phyloP scores from a whole-genome alignment of 2,888 invertebrate species.

The Epinotia bilunana region DNA sequence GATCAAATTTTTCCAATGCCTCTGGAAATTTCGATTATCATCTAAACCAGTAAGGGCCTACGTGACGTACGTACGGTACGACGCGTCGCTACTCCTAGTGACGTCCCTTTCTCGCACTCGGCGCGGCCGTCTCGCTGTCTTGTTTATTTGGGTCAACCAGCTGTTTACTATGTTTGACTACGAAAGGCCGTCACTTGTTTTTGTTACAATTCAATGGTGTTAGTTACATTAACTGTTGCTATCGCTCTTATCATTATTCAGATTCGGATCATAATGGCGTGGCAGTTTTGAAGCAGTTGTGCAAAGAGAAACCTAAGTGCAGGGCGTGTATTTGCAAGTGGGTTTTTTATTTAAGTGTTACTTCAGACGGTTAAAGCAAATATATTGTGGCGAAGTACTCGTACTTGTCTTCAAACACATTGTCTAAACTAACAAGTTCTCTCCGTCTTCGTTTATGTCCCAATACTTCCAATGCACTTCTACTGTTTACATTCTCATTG shows the following conservation, averaged over 20 bases:
- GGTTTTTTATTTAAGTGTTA: slow-evolving; percentile 31
- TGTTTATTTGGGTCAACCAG: slow-evolving; percentile 64
- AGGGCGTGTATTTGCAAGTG: slow-evolving; percentile 9
- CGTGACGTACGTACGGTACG: slow-evolving; percentile 62
- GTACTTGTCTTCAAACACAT: slow-evolving; percentile 7
- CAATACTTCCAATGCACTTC: slow-evolving; percentile 24
- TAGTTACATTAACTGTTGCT: slow-evolving; percentile 28
- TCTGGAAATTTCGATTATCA: slow-evolving; percentile 29
- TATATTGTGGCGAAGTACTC: slow-evolving; percentile 17
- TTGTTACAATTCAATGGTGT: slow-evolving; percentile 27
- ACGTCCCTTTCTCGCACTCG: slow-evolving; percentile 56
- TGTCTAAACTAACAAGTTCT: slow-evolving; percentile 6
- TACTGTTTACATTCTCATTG: slow-evolving; percentile 6
- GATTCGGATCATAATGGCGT: neutral
- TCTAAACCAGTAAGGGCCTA: slow-evolving; percentile 55
- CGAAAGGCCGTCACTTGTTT: neutral
- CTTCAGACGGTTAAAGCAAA: slow-evolving; percentile 34
- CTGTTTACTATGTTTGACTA: slow-evolving; percentile 52
- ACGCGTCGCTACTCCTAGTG: slow-evolving; percentile 58
- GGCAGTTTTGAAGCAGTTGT: slow-evolving; percentile 14
- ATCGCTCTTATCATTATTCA: slow-evolving; percentile 1
- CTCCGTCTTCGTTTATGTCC: slow-evolving; percentile 7
- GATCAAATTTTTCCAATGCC: slow-evolving; percentile 2
- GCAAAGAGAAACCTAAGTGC: slow-evolving; percentile 30
- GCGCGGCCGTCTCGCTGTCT: slow-evolving; percentile 44